Conservation (phyloP, 2,888 invertebrate genomes). For the Stenotaenia linearis region DNA sequence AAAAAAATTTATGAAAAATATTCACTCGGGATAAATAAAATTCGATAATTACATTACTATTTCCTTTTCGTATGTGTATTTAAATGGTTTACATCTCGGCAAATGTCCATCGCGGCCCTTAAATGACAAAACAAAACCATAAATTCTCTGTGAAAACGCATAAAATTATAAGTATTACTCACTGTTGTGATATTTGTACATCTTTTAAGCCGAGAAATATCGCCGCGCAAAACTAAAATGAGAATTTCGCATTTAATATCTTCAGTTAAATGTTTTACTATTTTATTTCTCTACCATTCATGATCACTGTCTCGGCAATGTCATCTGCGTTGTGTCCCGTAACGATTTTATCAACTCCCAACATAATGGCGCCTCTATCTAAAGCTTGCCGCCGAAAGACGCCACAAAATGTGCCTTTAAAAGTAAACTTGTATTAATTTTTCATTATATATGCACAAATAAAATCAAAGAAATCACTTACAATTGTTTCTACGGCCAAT, state of each 20-base stretch:
- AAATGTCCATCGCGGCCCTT: conserved; percentile 71
- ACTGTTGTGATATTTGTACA: conserved; percentile 88
- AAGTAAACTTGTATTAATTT: background rate
- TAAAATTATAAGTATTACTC: conserved; percentile 43
- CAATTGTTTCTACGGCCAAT: conserved; percentile 90
- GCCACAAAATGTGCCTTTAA: conserved; percentile 71
- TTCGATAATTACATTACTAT: conserved; percentile 75
- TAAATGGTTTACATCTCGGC: conserved; percentile 89
- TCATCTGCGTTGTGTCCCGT: conserved; percentile 98
- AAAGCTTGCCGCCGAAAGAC: conserved; percentile 93
- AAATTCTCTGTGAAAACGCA: conserved; percentile 36
- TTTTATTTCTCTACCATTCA: conserved; percentile 62
- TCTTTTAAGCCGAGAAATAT: conserved; percentile 83
- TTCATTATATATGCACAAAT: too few relatives aligned
- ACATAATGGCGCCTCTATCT: conserved; percentile 83
- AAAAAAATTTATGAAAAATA: background rate
- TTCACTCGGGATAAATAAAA: background rate
- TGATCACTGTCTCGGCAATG: conserved; percentile 95
- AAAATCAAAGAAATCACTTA: conserved; percentile 36
- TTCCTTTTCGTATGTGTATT: conserved; percentile 97
- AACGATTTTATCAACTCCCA: conserved; percentile 86
- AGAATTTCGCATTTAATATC: background rate
- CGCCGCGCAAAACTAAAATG: conserved; percentile 72
- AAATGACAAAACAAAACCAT: too few relatives aligned
- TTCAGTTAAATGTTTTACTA: background rate